Evolutionary conservation across 1,140 invertebrate species (phyloP).

Genomic region (Zaprionus davidi): DNA sequence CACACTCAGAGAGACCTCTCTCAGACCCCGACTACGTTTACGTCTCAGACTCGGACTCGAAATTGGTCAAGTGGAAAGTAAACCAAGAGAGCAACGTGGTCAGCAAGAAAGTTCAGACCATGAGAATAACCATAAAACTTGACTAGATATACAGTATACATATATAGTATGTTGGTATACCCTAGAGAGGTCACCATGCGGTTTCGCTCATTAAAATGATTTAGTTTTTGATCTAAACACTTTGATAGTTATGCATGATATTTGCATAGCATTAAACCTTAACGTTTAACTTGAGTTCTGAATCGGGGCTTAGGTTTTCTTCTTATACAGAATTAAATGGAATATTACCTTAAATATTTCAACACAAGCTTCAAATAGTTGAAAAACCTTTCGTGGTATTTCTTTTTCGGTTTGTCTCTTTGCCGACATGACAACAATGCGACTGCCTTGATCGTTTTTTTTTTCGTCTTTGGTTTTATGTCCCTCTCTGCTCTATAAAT

Average conservation of each 20-base stretch:
- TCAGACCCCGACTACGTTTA: constrained; percentile 44
- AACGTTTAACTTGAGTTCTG: neutral
- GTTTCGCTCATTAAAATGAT: constrained; percentile 75
- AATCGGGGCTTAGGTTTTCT: neutral
- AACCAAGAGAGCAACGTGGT: constrained; percentile 64
- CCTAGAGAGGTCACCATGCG: constrained; percentile 52
- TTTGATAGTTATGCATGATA: constrained; percentile 67
- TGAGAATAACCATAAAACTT: constrained; percentile 50
- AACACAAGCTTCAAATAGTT: constrained; percentile 4
- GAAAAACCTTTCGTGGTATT: constrained; percentile 28
- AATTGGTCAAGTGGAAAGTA: constrained; percentile 83
- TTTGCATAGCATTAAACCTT: constrained; percentile 44
- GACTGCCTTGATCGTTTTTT: constrained; percentile 42
- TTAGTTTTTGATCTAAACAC: constrained; percentile 67
- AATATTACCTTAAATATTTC: neutral
- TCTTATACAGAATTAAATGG: constrained; percentile 8
- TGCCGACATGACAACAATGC: constrained; percentile 20
- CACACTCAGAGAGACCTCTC: constrained; percentile 3
- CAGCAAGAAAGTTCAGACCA: constrained; percentile 41
- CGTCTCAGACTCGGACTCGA: constrained; percentile 46
- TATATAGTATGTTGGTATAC: neutral
- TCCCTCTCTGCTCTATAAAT: constrained; percentile 38
- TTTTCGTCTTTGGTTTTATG: constrained; percentile 30
- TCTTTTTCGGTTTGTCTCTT: constrained; percentile 12
- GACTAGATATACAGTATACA: constrained; percentile 18